Evolutionary conservation across 2,888 invertebrate genomes (phyloP).

Genomic region (Sinotaia quadrata): DNA sequence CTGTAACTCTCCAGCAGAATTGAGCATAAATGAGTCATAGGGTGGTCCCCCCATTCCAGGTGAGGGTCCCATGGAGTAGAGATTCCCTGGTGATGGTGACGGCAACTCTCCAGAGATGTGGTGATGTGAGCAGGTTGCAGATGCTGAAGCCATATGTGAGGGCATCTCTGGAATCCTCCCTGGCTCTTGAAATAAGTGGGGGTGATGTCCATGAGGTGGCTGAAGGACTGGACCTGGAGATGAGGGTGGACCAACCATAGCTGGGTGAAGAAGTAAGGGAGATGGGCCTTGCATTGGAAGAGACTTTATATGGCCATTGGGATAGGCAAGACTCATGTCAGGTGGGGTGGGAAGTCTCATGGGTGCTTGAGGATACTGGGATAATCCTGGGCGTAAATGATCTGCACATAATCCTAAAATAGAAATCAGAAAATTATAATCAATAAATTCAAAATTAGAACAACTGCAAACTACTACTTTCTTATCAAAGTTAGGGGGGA

Average conservation of each 20-base stretch:
- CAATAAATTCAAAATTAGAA: no score
- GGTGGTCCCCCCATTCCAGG: neutral
- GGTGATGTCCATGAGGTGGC: neutral
- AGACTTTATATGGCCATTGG: neutral
- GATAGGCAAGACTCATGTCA: neutral
- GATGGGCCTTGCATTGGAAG: neutral
- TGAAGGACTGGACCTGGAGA: no score
- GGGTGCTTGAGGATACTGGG: neutral
- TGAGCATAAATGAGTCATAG: neutral
- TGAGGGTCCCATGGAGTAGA: neutral
- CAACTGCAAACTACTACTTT: no score
- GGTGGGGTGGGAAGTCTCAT: neutral
- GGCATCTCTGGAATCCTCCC: neutral
- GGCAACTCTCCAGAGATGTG: neutral
- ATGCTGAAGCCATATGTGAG: neutral
- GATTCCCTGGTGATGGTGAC: neutral
- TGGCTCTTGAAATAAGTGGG: neutral
- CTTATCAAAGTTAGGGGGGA: no score
- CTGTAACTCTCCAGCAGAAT: neutral
- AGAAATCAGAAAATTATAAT: no score
- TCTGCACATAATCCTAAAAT: neutral
- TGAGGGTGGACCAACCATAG: conserved; percentile 1
- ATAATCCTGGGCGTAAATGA: neutral
- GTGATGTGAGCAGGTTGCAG: conserved; percentile 2
- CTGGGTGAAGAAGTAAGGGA: neutral